These are phyloP conservation scores for Lasiommata megera DNA, from an alignment of 2,888 invertebrate genomes.

Conservation along the genomic window DNA sequence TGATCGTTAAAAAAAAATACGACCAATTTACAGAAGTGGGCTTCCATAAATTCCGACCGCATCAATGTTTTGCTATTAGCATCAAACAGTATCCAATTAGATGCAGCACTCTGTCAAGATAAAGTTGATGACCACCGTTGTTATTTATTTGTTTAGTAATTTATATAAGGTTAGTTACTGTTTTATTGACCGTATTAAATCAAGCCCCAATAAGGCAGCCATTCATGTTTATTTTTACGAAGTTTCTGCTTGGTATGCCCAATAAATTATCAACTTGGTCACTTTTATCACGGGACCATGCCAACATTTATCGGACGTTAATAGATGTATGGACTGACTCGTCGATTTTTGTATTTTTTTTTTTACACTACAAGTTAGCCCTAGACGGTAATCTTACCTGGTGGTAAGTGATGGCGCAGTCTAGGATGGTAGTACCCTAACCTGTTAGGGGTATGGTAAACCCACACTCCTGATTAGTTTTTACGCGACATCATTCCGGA, in stretches of 20 bases:
- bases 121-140: slow-evolving; percentile 74
- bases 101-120: slow-evolving; percentile 41
- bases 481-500: no score
- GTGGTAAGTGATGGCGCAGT: no score
- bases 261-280: slow-evolving; percentile 79
- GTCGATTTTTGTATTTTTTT: no score
- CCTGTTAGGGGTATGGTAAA: no score
- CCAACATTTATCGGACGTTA: slow-evolving; percentile 65
- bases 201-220: slow-evolving; percentile 81
- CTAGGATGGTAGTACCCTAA: no score
- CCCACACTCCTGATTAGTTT: no score
- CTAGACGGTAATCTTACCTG: no score
- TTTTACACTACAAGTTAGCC: no score
- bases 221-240: slow-evolving; percentile 81
- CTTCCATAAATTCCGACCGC: slow-evolving; percentile 21
- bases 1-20: slow-evolving; percentile 4
- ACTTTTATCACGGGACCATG: slow-evolving; percentile 76
- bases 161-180: slow-evolving; percentile 81
- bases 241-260: slow-evolving; percentile 77
- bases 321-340: slow-evolving; percentile 50
- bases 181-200: slow-evolving; percentile 80
- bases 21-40: slow-evolving; percentile 6
- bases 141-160: slow-evolving; percentile 81
- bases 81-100: slow-evolving; percentile 36
- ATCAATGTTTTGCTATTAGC: slow-evolving; percentile 32